Evolutionary conservation across 2,888 invertebrate genomes (phyloP), one percentile per base, ranked within the genome.

Genomic region (Spodoptera exigua): DNA sequence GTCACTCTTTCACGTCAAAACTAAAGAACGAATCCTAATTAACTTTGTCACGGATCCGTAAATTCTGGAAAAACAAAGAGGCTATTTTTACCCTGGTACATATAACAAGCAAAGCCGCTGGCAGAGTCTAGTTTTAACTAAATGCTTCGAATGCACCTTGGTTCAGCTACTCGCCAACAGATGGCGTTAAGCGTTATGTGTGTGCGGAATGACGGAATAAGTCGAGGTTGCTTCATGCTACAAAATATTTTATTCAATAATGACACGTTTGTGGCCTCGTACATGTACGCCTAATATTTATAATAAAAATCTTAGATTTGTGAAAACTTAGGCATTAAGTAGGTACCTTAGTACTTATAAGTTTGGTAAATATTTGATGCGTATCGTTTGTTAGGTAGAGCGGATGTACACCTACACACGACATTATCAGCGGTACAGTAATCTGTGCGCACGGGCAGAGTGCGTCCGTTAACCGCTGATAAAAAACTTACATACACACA

Each of bases 391-490:
- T 76, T 80, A 87, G 87, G 88, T 88, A 78, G 81, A 87, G 81
- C 88, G 91, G 90, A 90, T 81, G 88, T 73, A 84, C 90, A 91
- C 90, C 90, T 91, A 91, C 90, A 84, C 88, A 73, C 74, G 58
- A 64, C 65, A 68, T 54, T 81, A 82, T 83, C 83, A 80, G 57
- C 39, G 61, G 62, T 65, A 68, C 80, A 77, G 77, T 83, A 87
- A 86, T 87, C 88, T 86, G 80, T 78, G 83, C 82, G 83, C 88
- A 83, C 82, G 84, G 85, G 83, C 87, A 84, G 82, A 84, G 86
- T 82, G 87, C 91, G 90, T 89, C 90, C 90, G 89, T 85, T 86
- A 82, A 78, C 86, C 88, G 87, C 84, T 81, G 92, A 92, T 91
- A 92, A 88, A 88, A 86, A 85, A 84, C 78, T 70, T 78, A 78